A percentile compares a stretch with the other conserved stretches of the same genome.
These are phyloP conservation scores for Mirza zaza DNA, from an alignment of 2,113 vertebrate species.

Conservation along the genomic window DNA sequence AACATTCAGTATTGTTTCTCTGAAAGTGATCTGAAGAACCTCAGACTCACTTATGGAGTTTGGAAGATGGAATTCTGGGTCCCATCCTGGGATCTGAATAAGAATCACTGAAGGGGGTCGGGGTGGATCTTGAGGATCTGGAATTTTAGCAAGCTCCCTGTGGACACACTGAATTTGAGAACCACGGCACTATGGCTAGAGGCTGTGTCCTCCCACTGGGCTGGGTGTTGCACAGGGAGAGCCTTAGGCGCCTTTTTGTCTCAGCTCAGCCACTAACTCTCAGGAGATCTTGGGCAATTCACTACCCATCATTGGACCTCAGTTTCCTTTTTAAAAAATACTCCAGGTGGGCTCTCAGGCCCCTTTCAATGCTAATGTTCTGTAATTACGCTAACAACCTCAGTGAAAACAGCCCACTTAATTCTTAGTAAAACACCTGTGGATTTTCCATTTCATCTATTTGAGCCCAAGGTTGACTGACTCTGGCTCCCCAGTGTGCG, in stretches of 20 bases:
- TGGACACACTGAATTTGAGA: background rate
- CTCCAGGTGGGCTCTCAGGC: background rate
- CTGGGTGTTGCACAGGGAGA: background rate
- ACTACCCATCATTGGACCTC: background rate
- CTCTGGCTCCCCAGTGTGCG: background rate
- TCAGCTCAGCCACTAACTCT: background rate
- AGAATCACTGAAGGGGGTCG: background rate
- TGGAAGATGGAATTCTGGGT: background rate
- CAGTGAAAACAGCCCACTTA: background rate
- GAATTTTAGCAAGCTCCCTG: background rate
- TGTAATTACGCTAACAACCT: background rate
- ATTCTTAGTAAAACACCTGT: background rate
- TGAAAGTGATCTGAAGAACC: background rate
- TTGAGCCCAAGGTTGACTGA: background rate
- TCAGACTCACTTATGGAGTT: background rate
- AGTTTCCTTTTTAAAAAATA: background rate
- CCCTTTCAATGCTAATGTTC: background rate
- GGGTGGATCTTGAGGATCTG: background rate
- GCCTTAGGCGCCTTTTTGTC: background rate
- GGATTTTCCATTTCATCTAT: background rate
- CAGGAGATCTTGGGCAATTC: background rate
- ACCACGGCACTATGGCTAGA: background rate
- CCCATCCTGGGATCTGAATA: background rate
- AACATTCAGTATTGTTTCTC: background rate
- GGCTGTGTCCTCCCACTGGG: background rate